phyloP scores from a whole-genome alignment of 2,113 vertebrate genomes.

The Zosterops hypoxanthus region DNA sequence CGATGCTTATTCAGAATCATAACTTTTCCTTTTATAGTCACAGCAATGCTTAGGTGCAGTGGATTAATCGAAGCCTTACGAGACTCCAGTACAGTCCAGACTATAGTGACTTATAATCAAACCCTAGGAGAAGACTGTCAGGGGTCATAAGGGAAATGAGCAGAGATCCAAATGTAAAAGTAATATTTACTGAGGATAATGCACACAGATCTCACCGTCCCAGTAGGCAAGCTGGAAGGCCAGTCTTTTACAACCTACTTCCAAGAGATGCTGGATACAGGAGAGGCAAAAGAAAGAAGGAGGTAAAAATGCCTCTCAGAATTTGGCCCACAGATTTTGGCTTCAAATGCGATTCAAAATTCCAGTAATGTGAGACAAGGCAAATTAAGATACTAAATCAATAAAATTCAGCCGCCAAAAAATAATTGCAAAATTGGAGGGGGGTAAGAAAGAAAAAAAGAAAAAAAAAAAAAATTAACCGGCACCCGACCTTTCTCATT shows the following conservation, averaged over 20 bases:
- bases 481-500: not conserved
- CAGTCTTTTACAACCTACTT: constrained; percentile 2
- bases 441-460: too few species aligned
- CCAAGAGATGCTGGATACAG: not conserved
- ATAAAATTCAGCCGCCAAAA: not conserved
- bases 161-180: constrained; percentile 17
- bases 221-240: constrained; percentile 31
- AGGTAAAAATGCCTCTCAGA: not conserved
- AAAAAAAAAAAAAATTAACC: not conserved
- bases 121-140: constrained; percentile 18
- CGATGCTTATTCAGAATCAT: constrained; percentile 71
- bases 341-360: not conserved
- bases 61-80: constrained; percentile 63
- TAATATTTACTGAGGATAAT: constrained; percentile 37
- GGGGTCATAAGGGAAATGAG: constrained; percentile 41
- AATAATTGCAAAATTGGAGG: fast-evolving
- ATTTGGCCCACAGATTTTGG: not conserved
- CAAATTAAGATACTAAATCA: not conserved
- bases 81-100: constrained; percentile 33
- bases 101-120: not conserved
- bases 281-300: not conserved
- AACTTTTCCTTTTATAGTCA: constrained; percentile 72
- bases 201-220: not conserved
- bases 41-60: constrained; percentile 53
- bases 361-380: not conserved